These are phyloP conservation scores for Rhingia rostrata DNA, from an alignment of 2,888 invertebrate genomes.

Conservation along the genomic window DNA sequence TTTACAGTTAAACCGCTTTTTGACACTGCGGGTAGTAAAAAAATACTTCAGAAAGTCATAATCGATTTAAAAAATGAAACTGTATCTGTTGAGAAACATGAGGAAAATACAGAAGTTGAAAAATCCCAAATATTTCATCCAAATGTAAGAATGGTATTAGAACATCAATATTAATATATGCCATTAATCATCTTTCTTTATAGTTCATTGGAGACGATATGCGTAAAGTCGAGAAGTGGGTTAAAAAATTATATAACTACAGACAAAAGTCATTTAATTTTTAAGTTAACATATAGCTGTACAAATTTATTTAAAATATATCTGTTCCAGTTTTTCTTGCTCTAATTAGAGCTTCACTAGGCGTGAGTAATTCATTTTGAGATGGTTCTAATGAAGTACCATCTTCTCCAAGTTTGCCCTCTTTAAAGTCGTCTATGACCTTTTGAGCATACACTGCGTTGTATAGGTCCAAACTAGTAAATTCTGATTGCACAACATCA, in stretches of 20 bases:
- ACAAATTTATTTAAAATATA: constrained; percentile 84
- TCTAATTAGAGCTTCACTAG: constrained; percentile 88
- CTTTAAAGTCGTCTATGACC: constrained; percentile 89
- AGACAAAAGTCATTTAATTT: constrained; percentile 85
- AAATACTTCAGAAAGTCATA: constrained; percentile 85
- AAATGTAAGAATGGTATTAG: constrained; percentile 84
- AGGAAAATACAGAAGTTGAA: constrained; percentile 80
- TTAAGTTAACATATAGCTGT: background rate
- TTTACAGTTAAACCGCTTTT: constrained; percentile 86
- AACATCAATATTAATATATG: background rate
- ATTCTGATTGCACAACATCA: constrained; percentile 90
- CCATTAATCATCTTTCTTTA: constrained; percentile 47
- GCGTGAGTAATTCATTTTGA: constrained; percentile 87
- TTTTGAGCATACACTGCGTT: constrained; percentile 91
- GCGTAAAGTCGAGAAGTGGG: constrained; percentile 89
- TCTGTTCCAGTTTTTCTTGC: constrained; percentile 92
- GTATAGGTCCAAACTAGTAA: constrained; percentile 92
- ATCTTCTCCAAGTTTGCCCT: constrained; percentile 87
- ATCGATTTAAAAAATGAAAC: constrained; percentile 89
- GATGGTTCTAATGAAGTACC: constrained; percentile 89
- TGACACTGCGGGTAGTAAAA: constrained; percentile 85
- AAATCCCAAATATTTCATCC: constrained; percentile 87
- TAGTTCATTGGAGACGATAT: constrained; percentile 88
- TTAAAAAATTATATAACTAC: constrained; percentile 87
- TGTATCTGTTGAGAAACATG: constrained; percentile 86